phyloP scores from a whole-genome alignment of 2,113 vertebrate genomes.

The Marmota flaviventris region DNA sequence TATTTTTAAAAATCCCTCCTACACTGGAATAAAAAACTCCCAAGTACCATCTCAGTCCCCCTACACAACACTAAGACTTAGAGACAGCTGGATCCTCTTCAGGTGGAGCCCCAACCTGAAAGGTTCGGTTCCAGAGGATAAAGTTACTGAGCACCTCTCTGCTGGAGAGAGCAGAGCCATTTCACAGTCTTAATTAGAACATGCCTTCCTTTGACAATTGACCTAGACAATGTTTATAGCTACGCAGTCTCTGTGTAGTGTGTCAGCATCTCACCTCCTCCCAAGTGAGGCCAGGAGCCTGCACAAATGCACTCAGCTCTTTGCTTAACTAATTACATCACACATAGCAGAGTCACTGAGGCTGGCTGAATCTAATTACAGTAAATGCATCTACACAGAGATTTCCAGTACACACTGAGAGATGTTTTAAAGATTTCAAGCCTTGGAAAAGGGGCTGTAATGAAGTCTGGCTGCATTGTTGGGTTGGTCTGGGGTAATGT shows the following conservation, averaged over 20 bases:
- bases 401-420: constrained; percentile 78
- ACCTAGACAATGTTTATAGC: constrained; percentile 45
- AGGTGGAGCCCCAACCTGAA: neutral
- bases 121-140: neutral
- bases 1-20: neutral
- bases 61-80: neutral
- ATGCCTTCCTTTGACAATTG: constrained; percentile 22
- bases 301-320: constrained; percentile 42
- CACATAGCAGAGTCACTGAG: neutral
- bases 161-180: neutral
- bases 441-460: constrained; percentile 70
- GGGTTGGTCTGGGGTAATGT: constrained; percentile 62
- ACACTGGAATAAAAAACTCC: neutral
- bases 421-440: constrained; percentile 75
- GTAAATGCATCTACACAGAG: constrained; percentile 67
- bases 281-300: neutral
- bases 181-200: constrained; percentile 37
- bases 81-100: constrained; percentile 8
- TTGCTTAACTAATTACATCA: constrained; percentile 78
- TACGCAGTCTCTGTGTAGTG: neutral
- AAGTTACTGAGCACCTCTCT: neutral
- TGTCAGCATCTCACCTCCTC: constrained; percentile 44
- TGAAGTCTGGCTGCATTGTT: constrained; percentile 65
- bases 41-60: neutral
- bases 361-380: constrained; percentile 79